Evolutionary conservation across 1,140 invertebrate genomes (phyloP), one percentile per base, ranked within the genome.

Genomic region (Coelopa frigida): DNA sequence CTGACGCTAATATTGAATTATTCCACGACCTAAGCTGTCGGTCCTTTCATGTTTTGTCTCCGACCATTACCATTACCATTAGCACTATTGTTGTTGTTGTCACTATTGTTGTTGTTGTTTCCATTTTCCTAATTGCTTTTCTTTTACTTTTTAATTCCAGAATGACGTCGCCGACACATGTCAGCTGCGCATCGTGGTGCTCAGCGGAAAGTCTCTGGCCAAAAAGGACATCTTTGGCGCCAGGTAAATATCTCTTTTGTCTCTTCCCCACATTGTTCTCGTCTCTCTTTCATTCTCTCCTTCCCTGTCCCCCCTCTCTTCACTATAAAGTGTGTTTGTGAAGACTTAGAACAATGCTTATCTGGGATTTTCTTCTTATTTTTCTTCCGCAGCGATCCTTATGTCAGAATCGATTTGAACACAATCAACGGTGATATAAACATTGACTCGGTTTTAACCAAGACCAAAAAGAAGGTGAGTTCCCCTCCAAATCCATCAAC

Each of bases 151-250:
- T n/a, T 44, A 27, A 6, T 77, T 77, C 21, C 72, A 87, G 85
- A 80, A 78, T 69, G 82, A 85, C 66, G 82, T 84, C 58, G 84
- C 85, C 57, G 77, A 79, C 51, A 81, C 82, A 57, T 83, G 78
- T 68, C 78, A 85, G 63, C 71, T 92, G 58, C 80, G 87, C 55
- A 73, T 93, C 57, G 84, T 81, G 70, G 84, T 97, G 42, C 78
- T 94, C 47, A 82, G 83, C 57, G 94, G 91, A 23, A 84, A 88
- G 70, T 84, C 89, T 56, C 75, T 98, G 60, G 93, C 94, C 22
- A 95, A 94, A 69, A 98, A 97, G 73, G 94, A 98, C 70, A 96
- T 98, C 58, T 98, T 98, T 79, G 94, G 94, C 60, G 93, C 93
- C 55, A 94, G 87, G 89, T 91, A 73, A 74, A 70, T 67, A 23